phyloP scores from a whole-genome alignment of 1,140 invertebrate genomes.

The Samia ricini region DNA sequence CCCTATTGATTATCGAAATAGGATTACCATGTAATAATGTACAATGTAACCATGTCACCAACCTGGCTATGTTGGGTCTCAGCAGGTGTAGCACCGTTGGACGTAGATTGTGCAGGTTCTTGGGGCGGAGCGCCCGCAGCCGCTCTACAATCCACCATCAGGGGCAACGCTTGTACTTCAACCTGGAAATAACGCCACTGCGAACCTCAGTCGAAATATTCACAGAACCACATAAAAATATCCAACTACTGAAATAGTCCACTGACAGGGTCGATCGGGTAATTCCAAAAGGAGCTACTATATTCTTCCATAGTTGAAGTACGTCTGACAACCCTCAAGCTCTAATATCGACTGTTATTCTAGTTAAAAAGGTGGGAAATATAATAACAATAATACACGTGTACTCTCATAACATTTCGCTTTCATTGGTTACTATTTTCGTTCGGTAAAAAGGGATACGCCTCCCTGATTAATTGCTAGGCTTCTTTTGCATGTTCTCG shows the following conservation, averaged over 20 bases:
- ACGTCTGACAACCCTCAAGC: background rate
- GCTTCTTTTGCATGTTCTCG: too few relatives aligned
- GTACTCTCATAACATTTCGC: too few relatives aligned
- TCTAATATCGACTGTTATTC: background rate
- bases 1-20: too few relatives aligned
- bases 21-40: too few relatives aligned
- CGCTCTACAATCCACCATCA: conserved; percentile 67
- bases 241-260: background rate
- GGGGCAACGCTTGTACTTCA: conserved; percentile 61
- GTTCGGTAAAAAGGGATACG: too few relatives aligned
- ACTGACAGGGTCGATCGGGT: conserved; percentile 7
- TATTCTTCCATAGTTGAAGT: conserved; percentile 4
- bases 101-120: conserved; percentile 32
- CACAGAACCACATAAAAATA: background rate
- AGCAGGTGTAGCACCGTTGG: conserved; percentile 33
- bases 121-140: conserved; percentile 53
- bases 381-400: background rate
- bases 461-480: too few relatives aligned
- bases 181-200: conserved; percentile 37
- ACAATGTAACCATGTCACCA: background rate
- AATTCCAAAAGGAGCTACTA: background rate
- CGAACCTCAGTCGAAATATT: background rate
- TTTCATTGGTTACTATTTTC: too few relatives aligned
- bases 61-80: conserved; percentile 53
- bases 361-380: background rate